These are phyloP conservation scores for Halisarca cf. caerulea DNA, from an alignment of 37 sponge, comb jelly and placozoan species.

Conservation along the genomic window DNA sequence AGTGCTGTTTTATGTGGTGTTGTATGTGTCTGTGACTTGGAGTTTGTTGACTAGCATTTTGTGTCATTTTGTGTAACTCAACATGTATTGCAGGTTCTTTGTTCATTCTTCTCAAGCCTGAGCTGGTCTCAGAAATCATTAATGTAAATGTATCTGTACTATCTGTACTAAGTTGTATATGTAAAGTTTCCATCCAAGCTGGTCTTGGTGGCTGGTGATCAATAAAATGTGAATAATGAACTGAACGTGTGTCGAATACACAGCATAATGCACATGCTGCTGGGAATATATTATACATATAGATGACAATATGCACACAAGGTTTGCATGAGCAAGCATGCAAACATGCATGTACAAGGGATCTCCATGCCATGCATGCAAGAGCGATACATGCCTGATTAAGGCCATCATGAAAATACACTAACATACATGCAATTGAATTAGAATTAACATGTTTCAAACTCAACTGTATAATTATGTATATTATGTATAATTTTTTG, in stretches of 20 bases:
- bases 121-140: conserved; percentile 10
- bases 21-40: background rate
- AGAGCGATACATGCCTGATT: too few relatives aligned
- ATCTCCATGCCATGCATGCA: too few relatives aligned
- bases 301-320: too few relatives aligned
- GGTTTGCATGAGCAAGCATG: too few relatives aligned
- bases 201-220: conserved; percentile 36
- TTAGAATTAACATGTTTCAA: background rate
- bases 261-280: too few relatives aligned
- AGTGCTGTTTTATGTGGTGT: background rate
- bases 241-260: too few relatives aligned
- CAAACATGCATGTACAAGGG: too few relatives aligned
- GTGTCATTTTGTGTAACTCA: background rate
- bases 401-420: too few relatives aligned
- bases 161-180: background rate
- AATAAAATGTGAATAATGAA: too few relatives aligned
- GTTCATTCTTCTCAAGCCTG: background rate
- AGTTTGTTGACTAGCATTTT: background rate
- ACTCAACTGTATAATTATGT: too few relatives aligned
- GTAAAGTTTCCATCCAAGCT: conserved; percentile 2
- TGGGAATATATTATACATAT: background rate
- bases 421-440: background rate
- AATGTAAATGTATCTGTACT: too few relatives aligned
- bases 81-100: background rate
- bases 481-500: too few relatives aligned